These are phyloP conservation scores for Carcina quercana DNA, from an alignment of 2,888 invertebrate species.

Conservation along the genomic window DNA sequence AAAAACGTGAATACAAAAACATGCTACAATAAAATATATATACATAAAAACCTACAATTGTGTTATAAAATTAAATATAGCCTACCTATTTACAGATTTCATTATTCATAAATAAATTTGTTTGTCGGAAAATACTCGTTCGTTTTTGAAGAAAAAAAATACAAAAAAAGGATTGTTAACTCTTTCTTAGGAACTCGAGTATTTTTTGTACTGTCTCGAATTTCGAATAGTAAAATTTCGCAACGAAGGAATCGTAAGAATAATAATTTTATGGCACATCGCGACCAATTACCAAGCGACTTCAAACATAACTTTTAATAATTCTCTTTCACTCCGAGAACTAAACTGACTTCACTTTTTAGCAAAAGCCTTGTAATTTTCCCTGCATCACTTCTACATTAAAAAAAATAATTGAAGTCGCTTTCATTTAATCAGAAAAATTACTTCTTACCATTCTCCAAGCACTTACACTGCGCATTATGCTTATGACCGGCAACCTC, in stretches of 20 bases:
- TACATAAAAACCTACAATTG: not conserved
- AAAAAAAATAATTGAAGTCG: not conserved
- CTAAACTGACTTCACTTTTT: not conserved
- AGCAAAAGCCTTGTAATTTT: not conserved
- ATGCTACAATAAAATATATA: constrained; percentile 12
- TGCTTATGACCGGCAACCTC: constrained; percentile 49
- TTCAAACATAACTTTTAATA: not conserved
- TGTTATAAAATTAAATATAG: constrained; percentile 22
- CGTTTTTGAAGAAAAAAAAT: not conserved
- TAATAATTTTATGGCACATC: constrained; percentile 45
- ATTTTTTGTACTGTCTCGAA: constrained; percentile 25
- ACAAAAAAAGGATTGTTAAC: constrained; percentile 18
- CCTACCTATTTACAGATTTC: constrained; percentile 43
- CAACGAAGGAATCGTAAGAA: constrained; percentile 12
- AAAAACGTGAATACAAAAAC: constrained; percentile 16
- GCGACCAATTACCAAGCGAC: not conserved
- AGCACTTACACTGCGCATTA: constrained; percentile 53
- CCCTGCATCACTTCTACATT: no score
- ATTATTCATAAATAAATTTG: constrained; percentile 22
- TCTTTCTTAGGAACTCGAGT: constrained; percentile 35
- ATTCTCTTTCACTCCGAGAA: not conserved
- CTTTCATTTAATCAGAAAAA: not conserved
- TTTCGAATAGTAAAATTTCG: constrained; percentile 15
- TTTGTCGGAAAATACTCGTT: constrained; percentile 2
- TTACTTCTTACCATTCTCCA: constrained; percentile 47